Evolutionary conservation across 2,797 vertebrate genomes (phyloP), one percentile per base, ranked within the genome.

Genomic region (Anabas testudineus): DNA sequence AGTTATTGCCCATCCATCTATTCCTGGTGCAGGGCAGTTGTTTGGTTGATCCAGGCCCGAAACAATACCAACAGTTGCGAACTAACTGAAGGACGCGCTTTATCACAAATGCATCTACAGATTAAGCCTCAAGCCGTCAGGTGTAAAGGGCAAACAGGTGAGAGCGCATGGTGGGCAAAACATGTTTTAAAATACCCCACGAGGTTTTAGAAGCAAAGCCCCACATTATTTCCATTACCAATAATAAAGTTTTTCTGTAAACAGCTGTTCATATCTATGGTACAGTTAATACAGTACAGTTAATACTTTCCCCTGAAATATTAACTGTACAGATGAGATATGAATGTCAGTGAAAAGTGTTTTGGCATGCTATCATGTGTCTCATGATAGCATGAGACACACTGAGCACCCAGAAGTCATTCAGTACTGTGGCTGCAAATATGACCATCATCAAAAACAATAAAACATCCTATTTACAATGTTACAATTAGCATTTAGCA

Each of bases 1-100:
- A 74, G 74, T 79, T 86, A 72, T 67, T 80, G 82, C 83, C 64
- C 63, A 3, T 75, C 32, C 15, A 53, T 81, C 87, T 91, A 86
- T 91, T 89, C 73, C 66, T 84, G 83, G 85, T 84, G 53, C 61
- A 45, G 66, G 77, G 77, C 76, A 70, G 61, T 71, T 80, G 72
- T 82, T 75, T 75, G 83, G 71, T 57, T 72, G 67, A 74, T 73
- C 67, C 46, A 1, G 47, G 51, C 71, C 45, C 81, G 60, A 83
- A 72, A 81, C 71, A 87, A 86, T 69, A 67, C 47, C 83, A 83
- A 73, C 72, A 79, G 83, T 82, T 78, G 56, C 46, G 30, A 60
- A 41, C 69, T 78, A 61, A 80, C 36, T 15, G 64, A 79, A 74
- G 67, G 71, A 61, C 68, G 48, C 0, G 21, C 66, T 71, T 62